Percentiles rank a stretch among this genome's conserved stretches.
Evolutionary conservation across 2,113 vertebrate species (phyloP).

Genomic region (Psettodes erumei): DNA sequence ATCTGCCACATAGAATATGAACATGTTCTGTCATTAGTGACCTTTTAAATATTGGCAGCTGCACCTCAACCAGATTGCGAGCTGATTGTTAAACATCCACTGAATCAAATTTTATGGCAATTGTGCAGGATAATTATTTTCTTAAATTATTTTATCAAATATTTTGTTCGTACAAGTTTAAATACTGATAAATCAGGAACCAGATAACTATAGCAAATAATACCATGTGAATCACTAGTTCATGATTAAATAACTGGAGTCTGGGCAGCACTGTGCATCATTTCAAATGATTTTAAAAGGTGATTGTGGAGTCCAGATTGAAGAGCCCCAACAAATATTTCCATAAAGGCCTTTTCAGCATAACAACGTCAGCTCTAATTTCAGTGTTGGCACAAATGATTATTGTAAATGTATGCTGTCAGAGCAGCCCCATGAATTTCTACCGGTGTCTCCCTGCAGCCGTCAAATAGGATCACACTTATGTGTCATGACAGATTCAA

Average conservation of each 20-base stretch:
- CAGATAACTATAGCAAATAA: neutral
- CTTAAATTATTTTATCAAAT: neutral
- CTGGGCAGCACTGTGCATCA: neutral
- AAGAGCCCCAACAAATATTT: neutral
- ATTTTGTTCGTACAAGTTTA: neutral
- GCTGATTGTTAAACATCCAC: slow-evolving; percentile 30
- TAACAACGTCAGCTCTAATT: neutral
- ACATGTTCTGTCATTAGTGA: slow-evolving; percentile 54
- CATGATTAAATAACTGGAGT: neutral
- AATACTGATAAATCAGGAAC: neutral
- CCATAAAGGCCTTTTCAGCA: neutral
- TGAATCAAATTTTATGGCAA: slow-evolving; percentile 30
- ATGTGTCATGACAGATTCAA: neutral
- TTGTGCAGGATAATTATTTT: slow-evolving; percentile 8
- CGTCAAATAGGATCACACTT: neutral
- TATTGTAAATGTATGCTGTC: neutral
- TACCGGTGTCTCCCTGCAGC: neutral
- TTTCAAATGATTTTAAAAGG: neutral
- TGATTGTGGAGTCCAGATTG: neutral
- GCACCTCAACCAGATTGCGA: slow-evolving; percentile 22
- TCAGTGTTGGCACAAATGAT: neutral
- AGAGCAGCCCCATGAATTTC: neutral
- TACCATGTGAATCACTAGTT: neutral
- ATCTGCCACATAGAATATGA: slow-evolving; percentile 30
- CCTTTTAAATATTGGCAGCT: slow-evolving; percentile 55